A percentile compares a stretch with the other conserved stretches of the same genome.
Evolutionary conservation across 2,113 vertebrate species (phyloP).

Genomic region (Sakesphorus luctuosus): DNA sequence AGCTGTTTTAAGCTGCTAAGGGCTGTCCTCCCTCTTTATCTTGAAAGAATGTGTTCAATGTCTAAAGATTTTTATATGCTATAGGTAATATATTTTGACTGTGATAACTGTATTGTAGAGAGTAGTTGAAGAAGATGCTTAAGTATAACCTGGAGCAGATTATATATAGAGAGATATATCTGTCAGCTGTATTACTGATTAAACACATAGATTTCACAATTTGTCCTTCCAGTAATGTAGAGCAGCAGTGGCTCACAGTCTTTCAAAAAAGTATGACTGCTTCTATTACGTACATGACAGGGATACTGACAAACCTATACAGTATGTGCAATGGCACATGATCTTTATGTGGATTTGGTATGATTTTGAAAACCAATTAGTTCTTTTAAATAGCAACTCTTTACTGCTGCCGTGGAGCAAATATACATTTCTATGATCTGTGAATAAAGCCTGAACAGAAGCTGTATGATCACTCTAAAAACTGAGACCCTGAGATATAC

Average conservation of each 20-base stretch:
- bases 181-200: neutral
- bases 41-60: neutral
- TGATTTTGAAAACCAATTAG: neutral
- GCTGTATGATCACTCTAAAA: neutral
- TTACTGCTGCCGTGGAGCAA: neutral
- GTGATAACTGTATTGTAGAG: neutral
- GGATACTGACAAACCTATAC: neutral
- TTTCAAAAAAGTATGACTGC: neutral
- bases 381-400: neutral
- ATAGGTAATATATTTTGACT: neutral
- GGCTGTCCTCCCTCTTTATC: neutral
- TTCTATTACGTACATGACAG: neutral
- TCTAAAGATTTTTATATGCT: neutral
- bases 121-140: neutral
- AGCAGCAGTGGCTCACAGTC: neutral
- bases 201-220: neutral
- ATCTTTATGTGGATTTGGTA: neutral
- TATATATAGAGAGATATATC: neutral
- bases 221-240: neutral
- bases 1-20: constrained; percentile 13
- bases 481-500: neutral
- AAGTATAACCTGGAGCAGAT: neutral
- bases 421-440: neutral
- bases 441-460: neutral
- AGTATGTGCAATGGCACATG: neutral